Evolutionary conservation across 1,140 invertebrate species (phyloP).

Genomic region (Dinoponera quadriceps): DNA sequence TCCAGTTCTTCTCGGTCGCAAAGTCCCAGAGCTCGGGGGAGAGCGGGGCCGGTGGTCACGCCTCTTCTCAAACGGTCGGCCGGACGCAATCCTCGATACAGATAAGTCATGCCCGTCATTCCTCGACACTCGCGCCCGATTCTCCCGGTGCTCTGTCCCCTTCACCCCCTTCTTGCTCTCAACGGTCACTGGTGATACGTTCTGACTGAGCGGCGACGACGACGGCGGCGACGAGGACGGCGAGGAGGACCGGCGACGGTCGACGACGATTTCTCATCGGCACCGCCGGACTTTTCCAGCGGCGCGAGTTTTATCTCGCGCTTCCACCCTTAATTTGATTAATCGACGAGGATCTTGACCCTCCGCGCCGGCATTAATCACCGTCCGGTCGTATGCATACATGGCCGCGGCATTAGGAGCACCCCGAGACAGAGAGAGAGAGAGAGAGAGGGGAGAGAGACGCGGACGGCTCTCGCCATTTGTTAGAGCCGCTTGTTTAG

Average conservation of each 20-base stretch:
- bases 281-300: constrained; percentile 80
- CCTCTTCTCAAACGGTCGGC: constrained; percentile 66
- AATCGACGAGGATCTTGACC: constrained; percentile 84
- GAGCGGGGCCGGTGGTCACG: constrained; percentile 63
- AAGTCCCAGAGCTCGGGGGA: constrained; percentile 12
- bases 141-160: constrained; percentile 65
- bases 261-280: constrained; percentile 66
- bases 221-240: constrained; percentile 20
- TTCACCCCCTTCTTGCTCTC: constrained; percentile 65
- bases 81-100: constrained; percentile 68
- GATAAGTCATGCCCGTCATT: constrained; percentile 75
- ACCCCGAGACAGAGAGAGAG: constrained; percentile 43
- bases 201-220: constrained; percentile 22
- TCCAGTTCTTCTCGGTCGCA: constrained; percentile 44
- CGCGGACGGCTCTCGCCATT: constrained; percentile 74
- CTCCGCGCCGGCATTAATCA: constrained; percentile 83
- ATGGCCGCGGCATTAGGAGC: constrained; percentile 82
- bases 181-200: constrained; percentile 58
- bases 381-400: constrained; percentile 82
- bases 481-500: constrained; percentile 85
- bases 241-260: constrained; percentile 46
- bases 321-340: constrained; percentile 86
- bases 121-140: constrained; percentile 74
- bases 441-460: constrained; percentile 58
- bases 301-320: constrained; percentile 83